Percentiles rank a stretch among this genome's conserved stretches.
These are phyloP conservation scores for Myoxocephalus aenaeus DNA, from an alignment of 2,797 vertebrate species.

Conservation along the genomic window DNA sequence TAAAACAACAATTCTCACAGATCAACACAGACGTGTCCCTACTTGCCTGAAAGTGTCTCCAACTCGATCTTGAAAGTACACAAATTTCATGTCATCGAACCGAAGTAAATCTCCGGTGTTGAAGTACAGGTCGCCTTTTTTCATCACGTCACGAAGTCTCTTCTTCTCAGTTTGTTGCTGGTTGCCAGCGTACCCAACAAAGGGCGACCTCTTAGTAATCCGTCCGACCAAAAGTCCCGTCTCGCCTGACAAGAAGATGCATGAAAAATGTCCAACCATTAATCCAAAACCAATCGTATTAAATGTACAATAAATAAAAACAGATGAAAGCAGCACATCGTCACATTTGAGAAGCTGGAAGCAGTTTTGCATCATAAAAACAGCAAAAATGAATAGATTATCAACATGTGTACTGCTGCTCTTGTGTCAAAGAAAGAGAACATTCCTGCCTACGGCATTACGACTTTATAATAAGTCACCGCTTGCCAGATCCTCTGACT, in stretches of 20 bases:
- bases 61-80: constrained; percentile 93
- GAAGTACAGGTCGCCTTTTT: constrained; percentile 92
- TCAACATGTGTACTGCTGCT: neutral
- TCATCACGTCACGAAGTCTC: constrained; percentile 86
- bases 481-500: no score
- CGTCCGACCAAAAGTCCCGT: constrained; percentile 88
- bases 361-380: neutral
- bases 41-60: constrained; percentile 92
- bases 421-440: neutral
- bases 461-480: no score
- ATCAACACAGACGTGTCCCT: neutral
- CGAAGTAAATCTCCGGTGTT: constrained; percentile 91
- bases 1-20: neutral
- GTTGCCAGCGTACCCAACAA: constrained; percentile 89
- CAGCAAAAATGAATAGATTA: neutral
- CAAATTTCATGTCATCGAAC: constrained; percentile 87
- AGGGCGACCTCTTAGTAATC: constrained; percentile 86
- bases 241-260: constrained; percentile 79
- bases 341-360: neutral
- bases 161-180: constrained; percentile 90
- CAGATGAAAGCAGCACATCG: neutral
- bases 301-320: neutral
- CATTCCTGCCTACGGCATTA: no score
- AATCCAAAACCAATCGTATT: neutral
- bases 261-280: neutral